Base-by-base conservation (phyloP, 1,140 invertebrate genomes). In the Pseudomyrmex gracilis region DNA sequence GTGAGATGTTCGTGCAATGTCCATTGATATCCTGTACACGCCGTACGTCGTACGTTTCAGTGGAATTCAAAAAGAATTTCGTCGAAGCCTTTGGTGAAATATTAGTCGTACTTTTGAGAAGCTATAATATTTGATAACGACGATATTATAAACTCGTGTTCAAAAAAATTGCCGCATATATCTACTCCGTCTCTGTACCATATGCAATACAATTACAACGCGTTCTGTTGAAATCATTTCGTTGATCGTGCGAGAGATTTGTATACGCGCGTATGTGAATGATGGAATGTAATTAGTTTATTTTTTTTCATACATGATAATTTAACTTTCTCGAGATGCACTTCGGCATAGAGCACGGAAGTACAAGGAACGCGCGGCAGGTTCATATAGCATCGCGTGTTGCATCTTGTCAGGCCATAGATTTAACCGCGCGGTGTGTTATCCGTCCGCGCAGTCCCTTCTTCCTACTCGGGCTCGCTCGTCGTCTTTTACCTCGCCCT, bases 381-480 rank as follows among this genome's bases (percentile, higher is more conserved):
- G 77, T 88, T 85, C 87, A 77, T 82, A 73, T 68, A 87, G 53
- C 83, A 86, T 73, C 76, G 66, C 76, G 22, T 58, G 47, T 73
- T 74, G 55, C 13, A 61, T 70, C 83, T 82, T 80, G 66, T 71
- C 76, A 70, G 83, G 66, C 45, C 66, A 82, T 85, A 88, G 83
- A 87, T 87, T 87, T 78, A 89, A 89, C 71, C 70, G 34, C 13
- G 53, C 47, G 55, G 49, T 53, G 24, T 76, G 77, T 88, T 87
- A 85, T 87, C 34, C 83, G 77, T 85, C 73, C 34, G 47, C 34
- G 47, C 51, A 51, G 63, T 47, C 34, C 53, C 60, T 83, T 53
- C 67, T 49, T 82, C 43, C 63, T 47, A 24, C 47, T 83, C 71
- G 17, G 53, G 34, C 34, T n/a, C 60, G 2, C 8, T 34, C 34